Base-by-base conservation (phyloP, 2,888 invertebrate genomes). In the Sepioteuthis lessoniana region DNA sequence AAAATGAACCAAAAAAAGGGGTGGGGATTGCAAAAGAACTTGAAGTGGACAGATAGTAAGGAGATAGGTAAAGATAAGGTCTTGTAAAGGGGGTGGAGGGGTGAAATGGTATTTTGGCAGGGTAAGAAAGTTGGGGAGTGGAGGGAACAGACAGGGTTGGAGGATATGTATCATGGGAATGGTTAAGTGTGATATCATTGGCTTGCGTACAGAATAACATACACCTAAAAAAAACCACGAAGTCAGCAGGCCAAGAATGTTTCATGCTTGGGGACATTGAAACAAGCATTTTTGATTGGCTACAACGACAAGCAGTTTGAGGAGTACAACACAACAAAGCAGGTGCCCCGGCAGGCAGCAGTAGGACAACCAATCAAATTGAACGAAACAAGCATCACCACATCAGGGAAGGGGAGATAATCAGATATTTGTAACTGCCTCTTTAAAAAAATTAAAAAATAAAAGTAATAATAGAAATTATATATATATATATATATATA, bases 311-410 rank as follows among this genome's bases (percentile, higher is more conserved):
- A 92, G 46, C 42, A 92, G 46, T n/a, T 47, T 42, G 42, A 47
- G 46, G 92, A 92, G 31, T n/a, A 92, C 92, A 92, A 92, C 92
- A 92, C 92, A 92, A 42, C 42, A 92, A 92, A 47, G 46, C 42
- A 91, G 92, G 92, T 92, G 92, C 92, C 92, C 92, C 35, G 92
- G 92, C 92, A 92, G 92, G 92, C 92, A 92, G 92, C 92, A 92
- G n/a, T 47, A 46, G 92, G 92, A 46, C 92, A 92, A 92, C 92
- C 92, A 92, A 92, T 47, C 92, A 92, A 92, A 91, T 91, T 46
- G 37, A 92, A 46, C 92, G 92, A n/a, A 92, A 92, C 92, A 92
- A 92, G 92, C 92, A 92, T 92, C 47, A 92, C 92, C 92, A 92
- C 92, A 92, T 92, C 31, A 21, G 92, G 42, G n/a, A n/a, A 38